Conservation (phyloP, 2,797 vertebrate genomes). For the Gymnoscopelus braueri region DNA sequence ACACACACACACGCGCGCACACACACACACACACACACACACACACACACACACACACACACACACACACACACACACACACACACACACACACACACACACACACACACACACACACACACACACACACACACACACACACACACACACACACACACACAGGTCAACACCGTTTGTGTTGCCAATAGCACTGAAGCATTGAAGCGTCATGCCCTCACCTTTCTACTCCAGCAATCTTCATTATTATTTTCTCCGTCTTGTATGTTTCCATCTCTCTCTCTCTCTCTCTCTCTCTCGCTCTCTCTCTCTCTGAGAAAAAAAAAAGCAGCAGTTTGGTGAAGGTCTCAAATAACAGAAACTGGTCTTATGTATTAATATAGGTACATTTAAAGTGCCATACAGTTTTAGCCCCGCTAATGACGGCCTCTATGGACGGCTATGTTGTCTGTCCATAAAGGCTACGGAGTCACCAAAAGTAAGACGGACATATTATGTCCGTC, state of each 20-base stretch:
- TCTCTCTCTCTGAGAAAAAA: not conserved
- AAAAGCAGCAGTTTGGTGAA: no score
- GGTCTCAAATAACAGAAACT: no score
- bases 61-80: conserved; percentile 2
- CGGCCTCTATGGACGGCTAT: no score
- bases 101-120: not conserved
- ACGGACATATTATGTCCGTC: no score
- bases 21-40: conserved; percentile 2
- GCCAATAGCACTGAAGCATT: no score
- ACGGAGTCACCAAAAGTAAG: no score
- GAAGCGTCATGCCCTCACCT: no score
- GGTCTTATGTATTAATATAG: no score
- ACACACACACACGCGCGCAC: not conserved
- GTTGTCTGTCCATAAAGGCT: no score
- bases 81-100: conserved; percentile 1
- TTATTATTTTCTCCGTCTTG: not conserved
- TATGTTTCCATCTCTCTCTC: not conserved
- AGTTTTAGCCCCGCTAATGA: no score
- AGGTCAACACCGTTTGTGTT: no score
- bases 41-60: conserved; percentile 1
- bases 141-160: not conserved
- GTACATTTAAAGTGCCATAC: not conserved
- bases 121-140: conserved; percentile 1
- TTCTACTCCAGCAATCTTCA: no score
- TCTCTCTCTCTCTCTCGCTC: not conserved